Evolutionary conservation across 2,888 invertebrate species (phyloP).

Genomic region (Creontiades dilutus): DNA sequence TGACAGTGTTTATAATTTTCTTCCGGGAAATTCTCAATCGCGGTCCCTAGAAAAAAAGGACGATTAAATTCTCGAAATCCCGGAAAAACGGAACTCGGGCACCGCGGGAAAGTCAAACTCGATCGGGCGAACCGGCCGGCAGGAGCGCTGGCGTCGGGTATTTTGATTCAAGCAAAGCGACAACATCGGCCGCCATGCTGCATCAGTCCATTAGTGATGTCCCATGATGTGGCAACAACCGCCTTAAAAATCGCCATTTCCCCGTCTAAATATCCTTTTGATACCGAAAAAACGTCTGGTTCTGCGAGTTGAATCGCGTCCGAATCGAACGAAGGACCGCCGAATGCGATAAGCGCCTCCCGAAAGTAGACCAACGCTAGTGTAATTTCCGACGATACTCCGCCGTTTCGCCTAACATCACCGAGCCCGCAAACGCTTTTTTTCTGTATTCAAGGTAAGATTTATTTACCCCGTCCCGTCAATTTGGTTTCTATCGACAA

Average conservation of each 20-base stretch:
- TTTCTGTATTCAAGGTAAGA: conserved; percentile 54
- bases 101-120: conserved; percentile 17
- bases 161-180: conserved; percentile 75
- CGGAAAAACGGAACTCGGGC: not conserved
- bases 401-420: conserved; percentile 47
- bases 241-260: conserved; percentile 57
- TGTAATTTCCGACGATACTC: conserved; percentile 21
- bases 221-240: conserved; percentile 74
- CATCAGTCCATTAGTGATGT: conserved; percentile 70
- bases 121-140: conserved; percentile 60
- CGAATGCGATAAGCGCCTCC: conserved; percentile 19
- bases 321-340: not conserved
- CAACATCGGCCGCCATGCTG: conserved; percentile 76
- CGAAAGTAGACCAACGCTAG: conserved; percentile 49
- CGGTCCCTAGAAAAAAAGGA: not conserved
- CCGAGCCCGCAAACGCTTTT: conserved; percentile 52
- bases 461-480: conserved; percentile 29
- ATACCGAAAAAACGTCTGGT: conserved; percentile 23
- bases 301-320: conserved; percentile 2
- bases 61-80: not conserved
- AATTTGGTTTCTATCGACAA: not conserved
- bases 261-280: conserved; percentile 32
- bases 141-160: conserved; percentile 74
- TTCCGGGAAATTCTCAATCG: not conserved
- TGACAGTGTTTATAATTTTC: not conserved